A percentile compares a stretch with the other conserved stretches of the same genome.
Conservation (phyloP, 2,797 vertebrate species). For the Phaenicophaeus curvirostris region DNA sequence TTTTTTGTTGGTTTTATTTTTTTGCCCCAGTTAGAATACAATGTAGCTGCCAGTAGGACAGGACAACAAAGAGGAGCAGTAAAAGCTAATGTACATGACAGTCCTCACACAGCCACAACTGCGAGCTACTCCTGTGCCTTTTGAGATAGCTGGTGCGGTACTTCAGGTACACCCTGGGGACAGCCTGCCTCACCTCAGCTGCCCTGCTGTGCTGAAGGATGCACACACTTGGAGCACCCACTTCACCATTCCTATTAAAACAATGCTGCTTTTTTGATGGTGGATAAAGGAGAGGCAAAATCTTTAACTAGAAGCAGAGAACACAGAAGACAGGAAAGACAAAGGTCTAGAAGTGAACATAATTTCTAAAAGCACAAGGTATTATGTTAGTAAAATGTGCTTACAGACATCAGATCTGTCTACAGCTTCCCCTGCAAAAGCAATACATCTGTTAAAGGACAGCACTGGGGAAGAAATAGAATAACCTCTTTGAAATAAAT, state of each 20-base stretch:
- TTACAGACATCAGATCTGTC: neutral
- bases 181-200: neutral
- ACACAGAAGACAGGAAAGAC: neutral
- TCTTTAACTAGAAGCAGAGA: neutral
- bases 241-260: neutral
- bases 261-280: no score
- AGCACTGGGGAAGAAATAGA: neutral
- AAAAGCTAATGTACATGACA: neutral
- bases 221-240: neutral
- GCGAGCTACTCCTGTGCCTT: neutral
- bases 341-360: neutral
- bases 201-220: neutral
- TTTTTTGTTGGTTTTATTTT: fast-evolving
- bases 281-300: neutral
- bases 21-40: neutral
- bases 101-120: neutral
- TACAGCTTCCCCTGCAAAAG: neutral
- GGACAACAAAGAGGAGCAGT: neutral
- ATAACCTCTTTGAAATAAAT: neutral
- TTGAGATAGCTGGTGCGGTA: no score
- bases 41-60: neutral
- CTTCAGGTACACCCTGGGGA: no score
- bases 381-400: neutral
- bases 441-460: neutral
- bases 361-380: neutral